Conservation (phyloP, 2,888 invertebrate genomes). For the Abrostola triplasia region DNA sequence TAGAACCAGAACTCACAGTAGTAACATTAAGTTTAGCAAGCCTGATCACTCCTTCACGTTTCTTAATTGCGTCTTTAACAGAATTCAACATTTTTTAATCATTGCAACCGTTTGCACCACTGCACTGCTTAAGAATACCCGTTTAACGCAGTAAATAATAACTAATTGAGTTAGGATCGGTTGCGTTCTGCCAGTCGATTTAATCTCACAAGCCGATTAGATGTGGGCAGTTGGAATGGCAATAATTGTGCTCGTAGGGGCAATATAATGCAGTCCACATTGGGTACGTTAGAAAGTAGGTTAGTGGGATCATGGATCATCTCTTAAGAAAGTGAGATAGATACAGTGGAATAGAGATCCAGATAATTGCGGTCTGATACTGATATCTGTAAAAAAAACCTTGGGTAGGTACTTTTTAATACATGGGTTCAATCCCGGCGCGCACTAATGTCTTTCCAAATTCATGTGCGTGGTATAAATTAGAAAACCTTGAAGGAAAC, state of each 20-base stretch:
- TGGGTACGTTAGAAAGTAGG: too few relatives aligned
- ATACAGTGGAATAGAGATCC: too few relatives aligned
- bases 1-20: conserved; percentile 57
- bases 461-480: too few relatives aligned
- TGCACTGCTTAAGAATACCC: conserved; percentile 11
- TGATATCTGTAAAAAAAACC: too few relatives aligned
- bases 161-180: conserved; percentile 46
- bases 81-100: conserved; percentile 62
- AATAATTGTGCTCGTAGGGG: background rate
- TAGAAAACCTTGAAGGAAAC: too few relatives aligned
- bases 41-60: conserved; percentile 67
- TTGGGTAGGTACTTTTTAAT: too few relatives aligned
- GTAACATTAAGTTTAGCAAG: conserved; percentile 69
- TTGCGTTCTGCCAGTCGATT: conserved; percentile 15
- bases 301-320: too few relatives aligned
- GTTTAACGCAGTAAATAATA: conserved; percentile 7
- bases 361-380: too few relatives aligned
- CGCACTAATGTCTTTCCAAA: too few relatives aligned
- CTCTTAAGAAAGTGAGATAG: too few relatives aligned
- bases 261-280: too few relatives aligned
- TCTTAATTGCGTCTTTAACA: conserved; percentile 65
- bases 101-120: conserved; percentile 14
- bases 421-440: too few relatives aligned
- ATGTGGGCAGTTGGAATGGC: conserved; percentile 4
- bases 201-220: conserved; percentile 58